Evolutionary conservation across 2,888 invertebrate genomes (phyloP).

Genomic region (Leptopilina syphax): DNA sequence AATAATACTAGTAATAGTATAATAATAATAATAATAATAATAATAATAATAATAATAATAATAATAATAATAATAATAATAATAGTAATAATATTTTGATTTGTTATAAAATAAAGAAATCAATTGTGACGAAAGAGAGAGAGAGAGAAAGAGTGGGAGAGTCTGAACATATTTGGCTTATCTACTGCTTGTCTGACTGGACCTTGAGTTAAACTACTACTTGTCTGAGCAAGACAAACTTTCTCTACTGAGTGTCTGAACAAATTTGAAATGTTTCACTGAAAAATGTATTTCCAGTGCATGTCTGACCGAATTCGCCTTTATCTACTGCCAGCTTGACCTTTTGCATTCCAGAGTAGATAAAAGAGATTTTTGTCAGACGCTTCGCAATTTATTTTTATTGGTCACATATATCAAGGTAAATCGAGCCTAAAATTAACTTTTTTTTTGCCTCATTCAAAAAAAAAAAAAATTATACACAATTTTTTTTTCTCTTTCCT

Average conservation of each 20-base stretch:
- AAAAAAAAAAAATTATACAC: too few species aligned
- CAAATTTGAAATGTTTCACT: neutral
- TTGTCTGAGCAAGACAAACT: neutral
- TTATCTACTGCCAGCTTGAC: conserved; percentile 18
- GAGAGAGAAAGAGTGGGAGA: neutral
- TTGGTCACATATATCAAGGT: neutral
- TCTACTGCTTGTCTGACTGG: neutral
- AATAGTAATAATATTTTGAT: too few species aligned
- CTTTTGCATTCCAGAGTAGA: neutral
- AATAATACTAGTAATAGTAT: too few species aligned
- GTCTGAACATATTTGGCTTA: neutral
- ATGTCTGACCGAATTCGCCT: neutral
- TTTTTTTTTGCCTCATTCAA: too few species aligned
- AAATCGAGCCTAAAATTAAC: neutral
- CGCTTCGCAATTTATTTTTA: conserved; percentile 3
- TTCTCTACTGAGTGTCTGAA: conserved; percentile 23
- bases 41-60: too few species aligned
- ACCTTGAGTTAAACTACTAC: conserved; percentile 12
- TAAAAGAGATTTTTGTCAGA: conserved; percentile 13
- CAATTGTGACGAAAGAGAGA: too few species aligned
- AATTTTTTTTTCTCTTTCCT: too few species aligned
- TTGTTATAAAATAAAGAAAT: too few species aligned
- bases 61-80: too few species aligned
- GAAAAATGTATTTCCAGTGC: neutral
- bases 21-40: too few species aligned